Conservation (phyloP, 2,113 vertebrate species). For the Cyprinodon brontotheroides region DNA sequence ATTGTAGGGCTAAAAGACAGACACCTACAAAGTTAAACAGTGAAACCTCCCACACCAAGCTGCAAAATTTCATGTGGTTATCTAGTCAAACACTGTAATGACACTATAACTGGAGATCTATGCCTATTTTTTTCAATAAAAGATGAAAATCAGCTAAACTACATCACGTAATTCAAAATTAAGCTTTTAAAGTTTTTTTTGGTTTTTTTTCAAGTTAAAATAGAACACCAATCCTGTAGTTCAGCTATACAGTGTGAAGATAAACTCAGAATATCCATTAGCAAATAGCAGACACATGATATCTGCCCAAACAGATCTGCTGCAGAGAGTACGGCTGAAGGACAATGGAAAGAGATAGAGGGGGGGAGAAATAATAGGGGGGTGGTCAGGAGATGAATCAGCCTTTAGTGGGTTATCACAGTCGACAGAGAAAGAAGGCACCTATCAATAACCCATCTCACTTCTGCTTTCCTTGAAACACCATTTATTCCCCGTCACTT, state of each 20-base stretch:
- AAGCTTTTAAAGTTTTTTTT: neutral
- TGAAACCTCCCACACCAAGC: slow-evolving; percentile 22
- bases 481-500: neutral
- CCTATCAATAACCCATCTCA: slow-evolving; percentile 61
- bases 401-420: slow-evolving; percentile 57
- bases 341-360: slow-evolving; percentile 52
- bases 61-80: neutral
- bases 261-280: slow-evolving; percentile 49
- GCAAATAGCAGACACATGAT: slow-evolving; percentile 57
- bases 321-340: slow-evolving; percentile 58
- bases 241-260: slow-evolving; percentile 17
- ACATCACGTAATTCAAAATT: neutral
- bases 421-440: slow-evolving; percentile 57
- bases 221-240: slow-evolving; percentile 18
- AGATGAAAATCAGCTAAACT: neutral
- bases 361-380: slow-evolving; percentile 13
- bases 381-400: slow-evolving; percentile 21
- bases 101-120: neutral
- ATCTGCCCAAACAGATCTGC: slow-evolving; percentile 54
- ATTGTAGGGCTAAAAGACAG: slow-evolving; percentile 37
- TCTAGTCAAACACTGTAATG: neutral
- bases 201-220: neutral
- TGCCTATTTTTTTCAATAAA: neutral
- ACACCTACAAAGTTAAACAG: slow-evolving; percentile 13
- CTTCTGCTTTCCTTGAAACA: slow-evolving; percentile 3